These are phyloP conservation scores for Euplagia quadripunctaria DNA, from an alignment of 2,888 invertebrate species.

Conservation along the genomic window DNA sequence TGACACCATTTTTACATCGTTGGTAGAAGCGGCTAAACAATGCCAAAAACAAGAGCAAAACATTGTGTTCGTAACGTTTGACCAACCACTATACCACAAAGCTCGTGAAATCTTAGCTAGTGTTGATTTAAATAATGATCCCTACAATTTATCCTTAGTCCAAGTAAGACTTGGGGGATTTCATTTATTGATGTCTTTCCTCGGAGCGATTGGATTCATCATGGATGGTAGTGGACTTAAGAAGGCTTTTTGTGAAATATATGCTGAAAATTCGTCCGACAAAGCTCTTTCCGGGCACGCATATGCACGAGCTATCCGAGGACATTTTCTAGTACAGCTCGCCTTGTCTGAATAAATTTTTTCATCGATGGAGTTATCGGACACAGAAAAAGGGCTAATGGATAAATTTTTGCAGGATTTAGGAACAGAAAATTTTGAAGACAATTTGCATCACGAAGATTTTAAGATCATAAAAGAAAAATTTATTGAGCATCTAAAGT, in stretches of 20 bases:
- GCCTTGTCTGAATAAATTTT: conserved; percentile 49
- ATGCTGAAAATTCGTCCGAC: conserved; percentile 47
- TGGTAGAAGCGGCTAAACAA: conserved; percentile 15
- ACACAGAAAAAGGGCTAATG: conserved; percentile 41
- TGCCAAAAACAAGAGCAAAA: conserved; percentile 42
- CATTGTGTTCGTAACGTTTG: conserved; percentile 50
- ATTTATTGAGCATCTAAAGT: conserved; percentile 24
- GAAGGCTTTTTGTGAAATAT: conserved; percentile 27
- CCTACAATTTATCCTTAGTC: conserved; percentile 40
- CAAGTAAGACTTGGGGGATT: conserved; percentile 58
- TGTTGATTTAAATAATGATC: conserved; percentile 32
- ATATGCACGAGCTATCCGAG: conserved; percentile 47
- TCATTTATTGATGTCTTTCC: conserved; percentile 59
- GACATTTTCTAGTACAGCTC: conserved; percentile 43
- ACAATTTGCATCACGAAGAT: conserved; percentile 36
- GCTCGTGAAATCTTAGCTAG: conserved; percentile 51
- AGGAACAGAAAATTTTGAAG: conserved; percentile 31
- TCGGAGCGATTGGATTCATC: conserved; percentile 55
- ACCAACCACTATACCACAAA: conserved; percentile 56
- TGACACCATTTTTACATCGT: not conserved
- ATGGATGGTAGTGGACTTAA: conserved; percentile 33
- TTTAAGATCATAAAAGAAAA: conserved; percentile 26
- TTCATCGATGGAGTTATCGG: conserved; percentile 21
- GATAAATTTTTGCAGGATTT: conserved; percentile 36
- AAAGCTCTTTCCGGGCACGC: conserved; percentile 59